These are phyloP conservation scores for Lanistes nyassanus DNA, from an alignment of 1,140 invertebrate species.

Conservation along the genomic window DNA sequence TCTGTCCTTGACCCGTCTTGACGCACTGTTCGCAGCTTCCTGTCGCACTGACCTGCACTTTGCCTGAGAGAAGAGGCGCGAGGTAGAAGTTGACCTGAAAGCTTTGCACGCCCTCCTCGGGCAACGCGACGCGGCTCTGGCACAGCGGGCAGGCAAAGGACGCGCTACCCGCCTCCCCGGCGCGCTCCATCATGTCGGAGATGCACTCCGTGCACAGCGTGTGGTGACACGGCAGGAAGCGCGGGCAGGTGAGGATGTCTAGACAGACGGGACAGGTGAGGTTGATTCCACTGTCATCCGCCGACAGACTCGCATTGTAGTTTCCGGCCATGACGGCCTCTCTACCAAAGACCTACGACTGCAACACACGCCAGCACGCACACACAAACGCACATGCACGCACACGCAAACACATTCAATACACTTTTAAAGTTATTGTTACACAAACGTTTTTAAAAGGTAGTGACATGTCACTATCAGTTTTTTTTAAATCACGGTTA, in stretches of 20 bases:
- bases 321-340: neutral
- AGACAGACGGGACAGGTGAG: conserved; percentile 19
- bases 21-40: too few species aligned
- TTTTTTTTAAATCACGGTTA: too few species aligned
- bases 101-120: conserved; percentile 2
- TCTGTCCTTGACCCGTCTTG: too few species aligned
- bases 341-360: neutral
- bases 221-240: conserved; percentile 26
- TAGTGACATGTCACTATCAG: too few species aligned
- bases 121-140: conserved; percentile 4
- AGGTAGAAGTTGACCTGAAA: conserved; percentile 26
- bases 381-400: neutral
- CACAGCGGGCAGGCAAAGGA: conserved; percentile 18
- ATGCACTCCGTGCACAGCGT: conserved; percentile 25
- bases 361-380: neutral
- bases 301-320: neutral
- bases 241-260: conserved; percentile 5
- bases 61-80: conserved; percentile 10
- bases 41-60: neutral
- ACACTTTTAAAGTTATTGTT: too few species aligned
- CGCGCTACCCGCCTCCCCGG: neutral
- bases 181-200: conserved; percentile 22
- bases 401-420: neutral
- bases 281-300: neutral
- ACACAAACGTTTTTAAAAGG: too few species aligned